These are phyloP conservation scores for Plebejus argus DNA, from an alignment of 2,888 invertebrate genomes.

Conservation along the genomic window DNA sequence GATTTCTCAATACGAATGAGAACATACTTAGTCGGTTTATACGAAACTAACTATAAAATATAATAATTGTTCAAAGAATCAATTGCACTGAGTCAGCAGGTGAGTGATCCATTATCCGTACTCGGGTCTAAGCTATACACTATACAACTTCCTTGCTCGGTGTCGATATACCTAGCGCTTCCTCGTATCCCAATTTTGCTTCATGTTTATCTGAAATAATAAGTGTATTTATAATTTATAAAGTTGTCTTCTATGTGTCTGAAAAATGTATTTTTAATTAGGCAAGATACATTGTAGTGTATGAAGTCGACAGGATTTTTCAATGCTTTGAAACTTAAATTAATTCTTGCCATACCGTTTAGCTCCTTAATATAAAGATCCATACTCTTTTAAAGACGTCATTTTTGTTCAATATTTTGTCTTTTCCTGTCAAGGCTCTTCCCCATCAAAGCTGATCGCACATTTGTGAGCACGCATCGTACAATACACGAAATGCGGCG, in stretches of 20 bases:
- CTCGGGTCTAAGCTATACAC: conserved; percentile 50
- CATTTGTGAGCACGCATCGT: no score
- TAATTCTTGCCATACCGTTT: no score
- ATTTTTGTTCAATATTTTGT: no score
- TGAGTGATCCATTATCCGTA: conserved; percentile 48
- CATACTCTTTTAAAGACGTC: no score
- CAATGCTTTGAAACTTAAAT: no score
- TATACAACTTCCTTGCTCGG: conserved; percentile 92
- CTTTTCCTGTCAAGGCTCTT: no score
- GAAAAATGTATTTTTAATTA: no score
- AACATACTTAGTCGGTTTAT: conserved; percentile 58
- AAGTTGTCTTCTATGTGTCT: background rate
- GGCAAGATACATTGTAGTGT: no score
- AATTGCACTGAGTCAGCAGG: conserved; percentile 72
- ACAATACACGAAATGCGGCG: no score
- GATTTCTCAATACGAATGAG: conserved; percentile 61
- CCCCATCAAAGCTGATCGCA: no score
- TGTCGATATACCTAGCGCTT: conserved; percentile 94
- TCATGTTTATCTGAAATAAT: conserved; percentile 75
- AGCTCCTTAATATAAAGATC: no score
- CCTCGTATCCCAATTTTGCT: conserved; percentile 90
- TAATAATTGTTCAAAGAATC: conserved; percentile 69
- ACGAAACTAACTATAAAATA: conserved; percentile 58
- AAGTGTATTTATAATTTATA: background rate
- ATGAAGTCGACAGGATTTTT: no score